Conservation (phyloP, 2,888 invertebrate species). For the Dyspetes luteomarginatus region DNA sequence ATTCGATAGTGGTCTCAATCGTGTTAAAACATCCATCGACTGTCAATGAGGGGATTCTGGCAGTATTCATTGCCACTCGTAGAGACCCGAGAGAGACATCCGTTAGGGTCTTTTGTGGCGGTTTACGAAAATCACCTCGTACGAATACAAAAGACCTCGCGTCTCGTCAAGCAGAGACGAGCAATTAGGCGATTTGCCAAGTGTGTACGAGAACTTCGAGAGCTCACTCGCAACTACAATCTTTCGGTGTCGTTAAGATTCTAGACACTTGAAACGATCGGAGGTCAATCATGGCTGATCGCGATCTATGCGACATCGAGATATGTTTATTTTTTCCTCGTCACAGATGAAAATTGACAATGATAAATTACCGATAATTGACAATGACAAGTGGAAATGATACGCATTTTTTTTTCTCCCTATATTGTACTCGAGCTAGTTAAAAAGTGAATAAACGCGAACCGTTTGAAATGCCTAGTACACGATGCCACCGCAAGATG, state of each 20-base stretch:
- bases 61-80: slow-evolving; percentile 8
- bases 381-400: background rate
- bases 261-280: background rate
- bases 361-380: background rate
- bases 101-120: slow-evolving; percentile 19
- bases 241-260: slow-evolving; percentile 13
- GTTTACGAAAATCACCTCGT: slow-evolving; percentile 26
- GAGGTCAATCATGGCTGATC: slow-evolving; percentile 6
- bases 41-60: slow-evolving; percentile 60
- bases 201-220: background rate
- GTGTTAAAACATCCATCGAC: slow-evolving; percentile 43
- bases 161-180: slow-evolving; percentile 39
- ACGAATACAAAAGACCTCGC: slow-evolving; percentile 53
- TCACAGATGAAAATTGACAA: slow-evolving; percentile 5
- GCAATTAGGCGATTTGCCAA: slow-evolving; percentile 64
- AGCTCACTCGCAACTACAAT: background rate
- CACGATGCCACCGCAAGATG: too few relatives aligned
- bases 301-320: background rate
- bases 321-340: background rate
- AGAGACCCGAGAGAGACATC: background rate
- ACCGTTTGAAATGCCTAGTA: too few relatives aligned
- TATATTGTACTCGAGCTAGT: too few relatives aligned
- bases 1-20: slow-evolving; percentile 60
- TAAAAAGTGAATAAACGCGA: too few relatives aligned
- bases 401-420: too few relatives aligned